Percentiles rank a stretch among this genome's conserved stretches.
These are phyloP conservation scores for Pogonomyrmex californicus DNA, from an alignment of 1,140 invertebrate genomes.

Conservation along the genomic window DNA sequence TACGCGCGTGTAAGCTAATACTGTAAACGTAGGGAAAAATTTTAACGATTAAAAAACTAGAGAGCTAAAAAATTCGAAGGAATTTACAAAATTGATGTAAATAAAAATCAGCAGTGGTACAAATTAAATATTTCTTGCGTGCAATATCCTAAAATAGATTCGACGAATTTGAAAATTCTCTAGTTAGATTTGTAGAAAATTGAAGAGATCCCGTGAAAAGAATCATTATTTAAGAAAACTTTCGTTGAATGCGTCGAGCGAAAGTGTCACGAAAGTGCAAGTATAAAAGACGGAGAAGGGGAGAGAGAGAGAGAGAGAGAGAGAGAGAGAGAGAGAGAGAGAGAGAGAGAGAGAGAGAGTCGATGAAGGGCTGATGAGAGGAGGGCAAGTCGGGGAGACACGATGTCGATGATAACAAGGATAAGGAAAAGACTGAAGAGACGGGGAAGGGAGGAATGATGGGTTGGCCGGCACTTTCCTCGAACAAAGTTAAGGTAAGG, in stretches of 20 bases:
- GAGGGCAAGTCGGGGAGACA: constrained; percentile 11
- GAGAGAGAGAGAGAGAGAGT: not conserved
- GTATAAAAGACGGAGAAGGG: no score
- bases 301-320: not conserved
- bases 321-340: not conserved
- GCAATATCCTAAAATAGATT: not conserved
- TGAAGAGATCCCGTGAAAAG: not conserved
- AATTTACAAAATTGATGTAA: not conserved
- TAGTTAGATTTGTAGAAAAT: not conserved
- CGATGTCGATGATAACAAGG: constrained; percentile 13
- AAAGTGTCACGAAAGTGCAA: constrained; percentile 5
- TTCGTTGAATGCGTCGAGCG: not conserved
- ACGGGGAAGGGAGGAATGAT: not conserved
- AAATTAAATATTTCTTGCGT: not conserved
- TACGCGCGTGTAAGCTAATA: not conserved
- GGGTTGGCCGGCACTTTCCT: constrained; percentile 22
- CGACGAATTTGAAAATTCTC: not conserved
- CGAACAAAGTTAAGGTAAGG: constrained; percentile 71
- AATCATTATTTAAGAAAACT: not conserved
- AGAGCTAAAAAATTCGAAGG: not conserved
- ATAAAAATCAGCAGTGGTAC: not conserved
- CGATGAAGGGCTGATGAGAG: not conserved
- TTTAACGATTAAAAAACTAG: not conserved
- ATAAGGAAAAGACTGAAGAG: constrained; percentile 24
- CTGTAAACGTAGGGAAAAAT: constrained; percentile 1